phyloP scores from a whole-genome alignment of 2,888 invertebrate species.

The Sussaba pulchella region DNA sequence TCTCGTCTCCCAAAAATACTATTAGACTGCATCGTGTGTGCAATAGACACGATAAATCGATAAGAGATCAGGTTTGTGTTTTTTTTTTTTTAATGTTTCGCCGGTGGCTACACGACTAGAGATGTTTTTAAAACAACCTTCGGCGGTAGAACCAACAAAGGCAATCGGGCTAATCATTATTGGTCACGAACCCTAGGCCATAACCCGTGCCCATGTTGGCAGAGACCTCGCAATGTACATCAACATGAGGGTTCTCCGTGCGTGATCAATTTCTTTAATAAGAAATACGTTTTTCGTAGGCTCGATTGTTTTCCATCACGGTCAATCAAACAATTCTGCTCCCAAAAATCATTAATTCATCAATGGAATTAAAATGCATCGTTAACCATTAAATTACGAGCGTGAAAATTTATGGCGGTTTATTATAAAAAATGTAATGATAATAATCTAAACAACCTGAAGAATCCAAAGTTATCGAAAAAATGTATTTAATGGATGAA shows the following conservation, averaged over 20 bases:
- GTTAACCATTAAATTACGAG: background rate
- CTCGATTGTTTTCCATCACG: background rate
- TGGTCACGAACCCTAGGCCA: background rate
- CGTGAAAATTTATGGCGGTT: background rate
- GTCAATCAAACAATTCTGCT: too few relatives aligned
- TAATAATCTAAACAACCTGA: background rate
- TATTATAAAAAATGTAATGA: too few relatives aligned
- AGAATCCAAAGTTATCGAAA: background rate
- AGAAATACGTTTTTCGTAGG: background rate
- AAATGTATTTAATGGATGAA: background rate
- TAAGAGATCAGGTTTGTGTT: background rate
- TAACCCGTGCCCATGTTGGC: too few relatives aligned
- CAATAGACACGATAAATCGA: too few relatives aligned
- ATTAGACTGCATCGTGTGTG: too few relatives aligned
- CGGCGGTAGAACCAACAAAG: background rate
- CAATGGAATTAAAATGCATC: background rate
- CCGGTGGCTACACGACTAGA: background rate
- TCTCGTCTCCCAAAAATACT: too few relatives aligned
- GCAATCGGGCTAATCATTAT: constrained; percentile 11
- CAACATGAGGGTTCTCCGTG: constrained; percentile 16
- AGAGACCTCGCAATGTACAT: too few relatives aligned
- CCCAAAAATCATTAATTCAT: too few relatives aligned
- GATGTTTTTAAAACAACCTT: background rate
- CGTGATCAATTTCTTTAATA: constrained; percentile 26
- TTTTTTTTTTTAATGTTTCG: background rate